These are phyloP conservation scores for Oreochromis spilurus DNA, from an alignment of 2,113 vertebrate species.

Conservation along the genomic window DNA sequence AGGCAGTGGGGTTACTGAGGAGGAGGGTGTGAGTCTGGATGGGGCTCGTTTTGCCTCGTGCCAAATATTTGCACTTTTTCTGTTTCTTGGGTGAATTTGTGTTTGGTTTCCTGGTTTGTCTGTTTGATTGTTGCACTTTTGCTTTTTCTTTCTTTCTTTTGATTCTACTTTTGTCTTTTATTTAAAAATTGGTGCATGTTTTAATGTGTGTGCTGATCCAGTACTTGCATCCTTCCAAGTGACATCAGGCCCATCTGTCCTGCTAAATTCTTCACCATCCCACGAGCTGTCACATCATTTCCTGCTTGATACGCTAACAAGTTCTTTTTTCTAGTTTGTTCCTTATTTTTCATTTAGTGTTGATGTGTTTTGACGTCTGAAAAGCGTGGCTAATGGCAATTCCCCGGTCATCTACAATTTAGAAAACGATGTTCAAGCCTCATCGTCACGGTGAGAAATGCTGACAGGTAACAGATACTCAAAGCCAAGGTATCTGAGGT, in stretches of 20 bases:
- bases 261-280: background rate
- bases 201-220: background rate
- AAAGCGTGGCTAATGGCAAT: background rate
- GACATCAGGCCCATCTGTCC: background rate
- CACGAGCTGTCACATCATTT: background rate
- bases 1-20: background rate
- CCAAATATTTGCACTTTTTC: background rate
- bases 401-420: background rate
- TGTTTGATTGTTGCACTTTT: background rate
- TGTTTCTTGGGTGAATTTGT: background rate
- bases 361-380: background rate
- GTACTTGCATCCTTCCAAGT: background rate
- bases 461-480: fast-evolving
- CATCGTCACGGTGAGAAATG: background rate
- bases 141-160: background rate
- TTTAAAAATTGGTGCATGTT: background rate
- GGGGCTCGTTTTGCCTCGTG: background rate
- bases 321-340: background rate
- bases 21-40: background rate
- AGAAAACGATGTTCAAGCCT: background rate
- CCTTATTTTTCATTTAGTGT: background rate
- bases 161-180: background rate
- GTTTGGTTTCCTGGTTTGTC: background rate
- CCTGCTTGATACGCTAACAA: background rate
- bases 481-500: background rate